Base-by-base conservation (phyloP, 2,113 vertebrate species). In the Otocyon megalotis region DNA sequence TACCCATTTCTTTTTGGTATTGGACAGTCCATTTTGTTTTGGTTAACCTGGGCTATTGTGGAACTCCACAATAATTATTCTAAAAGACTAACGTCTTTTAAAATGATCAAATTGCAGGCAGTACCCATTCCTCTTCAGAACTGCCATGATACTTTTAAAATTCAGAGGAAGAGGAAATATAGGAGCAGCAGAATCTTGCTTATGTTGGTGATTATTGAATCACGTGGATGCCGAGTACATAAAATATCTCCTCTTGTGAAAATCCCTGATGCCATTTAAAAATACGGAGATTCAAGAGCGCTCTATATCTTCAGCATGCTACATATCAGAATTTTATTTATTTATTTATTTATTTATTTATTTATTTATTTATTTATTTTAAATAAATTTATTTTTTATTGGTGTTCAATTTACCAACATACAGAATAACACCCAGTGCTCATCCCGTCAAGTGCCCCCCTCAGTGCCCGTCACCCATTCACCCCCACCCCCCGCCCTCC, bases 131-230 rank as follows among this genome's bases (percentile, higher is more conserved):
- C 0, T 50, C 24, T 96, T 96, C 65, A 81, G 82, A 94, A 97
- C 0, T 74, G 20, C 22, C 53, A n/a, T 79, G 69, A 35, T 97
- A 83, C 87, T 96, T 93, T 97, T 92, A 48, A 94, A 95, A 72
- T 63, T 69, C 10, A 1, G n/a, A 43, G 63, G 53, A 91, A 96
- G 88, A 91, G 3, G 92, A 94, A 81, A 24, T n/a, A 15, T 24
- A 96, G 60, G 67, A 77, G 62, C 53, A 92, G 53, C 22, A 90
- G 76, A 48, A 69, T 86, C 53, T 96, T 98, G 50, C 53, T 96
- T 97, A 96, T 88, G 24, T 96, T 94, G 81, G 20, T 19, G 90
- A 2, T 84, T 94, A 83, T 80, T 94, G 87, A 93, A 88, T 87
- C 69, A 76, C 0, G 0, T 65, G 58, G 60, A 16, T 88, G 28